Conservation (phyloP, 2,888 invertebrate species). For the Panzeria rudis region DNA sequence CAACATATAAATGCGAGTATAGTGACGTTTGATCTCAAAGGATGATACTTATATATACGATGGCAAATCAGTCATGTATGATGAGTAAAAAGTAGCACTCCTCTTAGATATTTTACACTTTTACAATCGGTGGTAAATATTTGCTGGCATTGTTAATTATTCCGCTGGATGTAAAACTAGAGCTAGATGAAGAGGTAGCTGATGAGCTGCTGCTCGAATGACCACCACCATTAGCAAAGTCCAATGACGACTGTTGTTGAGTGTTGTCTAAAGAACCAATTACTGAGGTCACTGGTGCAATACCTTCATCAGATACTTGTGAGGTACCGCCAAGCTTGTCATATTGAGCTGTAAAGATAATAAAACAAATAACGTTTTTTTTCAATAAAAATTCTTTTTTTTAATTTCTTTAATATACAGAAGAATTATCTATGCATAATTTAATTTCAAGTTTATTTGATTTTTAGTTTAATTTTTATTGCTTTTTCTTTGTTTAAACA, state of each 20-base stretch:
- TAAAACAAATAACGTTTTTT: constrained; percentile 38
- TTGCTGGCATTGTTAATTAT: constrained; percentile 60
- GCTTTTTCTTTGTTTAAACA: not conserved
- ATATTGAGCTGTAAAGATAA: constrained; percentile 80
- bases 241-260: not conserved
- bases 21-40: too few species aligned
- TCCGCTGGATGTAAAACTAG: not conserved
- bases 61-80: constrained; percentile 72
- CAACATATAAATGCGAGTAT: not conserved
- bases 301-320: constrained; percentile 81
- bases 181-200: constrained; percentile 14
- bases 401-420: not conserved
- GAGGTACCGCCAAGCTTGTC: constrained; percentile 82
- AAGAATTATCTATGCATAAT: constrained; percentile 26
- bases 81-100: constrained; percentile 23
- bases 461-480: not conserved
- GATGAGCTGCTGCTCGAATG: constrained; percentile 23
- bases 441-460: constrained; percentile 51
- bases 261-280: constrained; percentile 79
- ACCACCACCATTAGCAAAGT: constrained; percentile 24
- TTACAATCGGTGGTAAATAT: constrained; percentile 77
- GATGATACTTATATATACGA: not conserved
- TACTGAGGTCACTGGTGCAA: constrained; percentile 82
- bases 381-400: not conserved
- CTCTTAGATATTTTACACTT: constrained; percentile 58